Percentiles rank a stretch among this genome's conserved stretches.
Evolutionary conservation across 1,140 invertebrate genomes (phyloP).

Genomic region (Achroia grisella): DNA sequence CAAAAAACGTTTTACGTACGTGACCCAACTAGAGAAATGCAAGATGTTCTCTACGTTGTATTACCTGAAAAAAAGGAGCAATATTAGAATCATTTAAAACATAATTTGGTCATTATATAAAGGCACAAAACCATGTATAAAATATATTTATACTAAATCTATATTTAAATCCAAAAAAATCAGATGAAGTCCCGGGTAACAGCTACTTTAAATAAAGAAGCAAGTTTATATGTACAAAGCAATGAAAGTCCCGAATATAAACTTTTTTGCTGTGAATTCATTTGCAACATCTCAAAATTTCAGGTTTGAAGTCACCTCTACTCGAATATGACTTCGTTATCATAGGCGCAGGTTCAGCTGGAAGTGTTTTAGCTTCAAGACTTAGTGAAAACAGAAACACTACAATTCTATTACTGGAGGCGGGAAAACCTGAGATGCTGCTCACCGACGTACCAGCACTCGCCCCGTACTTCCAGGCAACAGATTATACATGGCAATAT

Average conservation of each 20-base stretch:
- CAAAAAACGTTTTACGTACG: too few relatives aligned
- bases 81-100: too few relatives aligned
- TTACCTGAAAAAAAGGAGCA: too few relatives aligned
- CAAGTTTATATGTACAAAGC: too few relatives aligned
- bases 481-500: slow-evolving; percentile 82
- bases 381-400: slow-evolving; percentile 77
- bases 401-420: slow-evolving; percentile 79
- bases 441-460: slow-evolving; percentile 79
- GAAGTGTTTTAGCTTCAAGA: slow-evolving; percentile 73
- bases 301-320: slow-evolving; percentile 36
- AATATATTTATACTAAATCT: too few relatives aligned
- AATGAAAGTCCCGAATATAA: slow-evolving; percentile 4
- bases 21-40: too few relatives aligned
- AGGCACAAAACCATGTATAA: too few relatives aligned
- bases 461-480: slow-evolving; percentile 76
- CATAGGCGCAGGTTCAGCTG: slow-evolving; percentile 85
- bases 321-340: slow-evolving; percentile 87
- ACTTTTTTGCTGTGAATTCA: background rate
- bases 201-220: too few relatives aligned
- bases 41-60: too few relatives aligned
- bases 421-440: slow-evolving; percentile 78
- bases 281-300: slow-evolving; percentile 5
- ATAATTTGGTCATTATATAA: too few relatives aligned
- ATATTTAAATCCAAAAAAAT: too few relatives aligned
- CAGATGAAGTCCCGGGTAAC: too few relatives aligned